Base-by-base conservation (phyloP, 2,888 invertebrate genomes). In the Cheilosia soror region DNA sequence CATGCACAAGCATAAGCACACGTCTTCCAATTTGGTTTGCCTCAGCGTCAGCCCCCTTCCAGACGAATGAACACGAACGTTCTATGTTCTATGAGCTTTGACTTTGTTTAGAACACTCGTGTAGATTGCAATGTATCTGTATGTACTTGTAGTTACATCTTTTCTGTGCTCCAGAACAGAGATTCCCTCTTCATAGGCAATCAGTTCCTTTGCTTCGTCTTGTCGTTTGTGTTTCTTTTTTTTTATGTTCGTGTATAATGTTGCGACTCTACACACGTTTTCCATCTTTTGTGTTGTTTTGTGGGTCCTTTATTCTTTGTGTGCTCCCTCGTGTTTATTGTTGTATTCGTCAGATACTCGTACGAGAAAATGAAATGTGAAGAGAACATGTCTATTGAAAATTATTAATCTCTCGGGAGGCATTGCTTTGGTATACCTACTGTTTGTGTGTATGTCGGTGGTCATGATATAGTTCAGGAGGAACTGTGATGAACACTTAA, bases 361-460 rank as follows among this genome's bases (percentile, higher is more conserved):
- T 72, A 81, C 77, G 81, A 80, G 63, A 85, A 81, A 77, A 77
- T 85, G 85, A 85, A 85, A 85, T 85, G 85, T 72, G 76, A 76
- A 62, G 76, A 62, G 84, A 77, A 85, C 85, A 81, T 81, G 85
- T 85, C 85, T 72, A 85, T 81, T 85, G 81, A 71, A 85, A 85
- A 85, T 81, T 85, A 85, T 85, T 81, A 85, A 85, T 85, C 85
- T 71, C 85, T 81, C 57, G 72, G 81, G 81, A 81, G 72, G 58
- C 81, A 85, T 81, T 76, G 79, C 42, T 15, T n/a, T 72, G 63
- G 15, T 37, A 25, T 27, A 40, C 13, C 4, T 6, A n/a, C 1
- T 13, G 13, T 5, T n/a, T 5, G 0, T 5, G 47, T 58, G 40
- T n/a, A 7, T 31, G n/a, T 49, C 47, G 51, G 58, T 76, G 81